Conservation (phyloP, 1,140 invertebrate genomes). For the Thaumetopoea pityocampa region DNA sequence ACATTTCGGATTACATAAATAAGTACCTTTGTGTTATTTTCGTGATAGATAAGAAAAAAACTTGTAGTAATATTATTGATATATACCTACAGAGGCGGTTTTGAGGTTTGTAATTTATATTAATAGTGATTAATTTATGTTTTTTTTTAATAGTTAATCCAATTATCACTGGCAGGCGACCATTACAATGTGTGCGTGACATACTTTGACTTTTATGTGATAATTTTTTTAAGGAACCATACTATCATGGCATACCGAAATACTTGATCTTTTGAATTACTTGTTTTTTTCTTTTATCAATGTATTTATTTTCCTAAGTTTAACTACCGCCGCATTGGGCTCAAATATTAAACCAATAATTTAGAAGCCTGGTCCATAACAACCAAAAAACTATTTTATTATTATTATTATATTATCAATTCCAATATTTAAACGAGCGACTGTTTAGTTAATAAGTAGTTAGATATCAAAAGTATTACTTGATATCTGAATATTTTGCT, state of each 20-base stretch:
- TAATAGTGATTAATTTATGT: conserved; percentile 43
- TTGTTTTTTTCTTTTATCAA: no score
- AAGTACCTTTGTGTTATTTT: conserved; percentile 63
- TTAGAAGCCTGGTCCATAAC: conserved; percentile 8
- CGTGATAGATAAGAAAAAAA: conserved; percentile 64
- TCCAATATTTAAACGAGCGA: conserved; percentile 14
- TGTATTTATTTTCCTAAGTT: conserved; percentile 29
- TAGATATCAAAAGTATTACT: no score
- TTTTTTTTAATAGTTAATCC: conserved; percentile 31
- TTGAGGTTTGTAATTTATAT: conserved; percentile 45
- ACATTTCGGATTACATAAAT: conserved; percentile 59
- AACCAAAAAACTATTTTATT: conserved; percentile 18
- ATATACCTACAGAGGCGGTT: conserved; percentile 49
- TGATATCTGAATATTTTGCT: conserved; percentile 7
- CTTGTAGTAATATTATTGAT: conserved; percentile 54
- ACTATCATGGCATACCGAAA: conserved; percentile 12
- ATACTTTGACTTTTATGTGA: conserved; percentile 55
- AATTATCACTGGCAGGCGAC: conserved; percentile 47
- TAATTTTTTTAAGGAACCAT: conserved; percentile 50
- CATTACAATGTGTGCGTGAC: conserved; percentile 46
- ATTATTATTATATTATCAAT: no score
- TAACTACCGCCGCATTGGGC: conserved; percentile 21
- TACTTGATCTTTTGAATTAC: conserved; percentile 18
- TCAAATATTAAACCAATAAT: conserved; percentile 10
- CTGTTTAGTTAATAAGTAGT: conserved; percentile 18